Base-by-base conservation (phyloP, 2,113 vertebrate species). In the Trogon melanurus region DNA sequence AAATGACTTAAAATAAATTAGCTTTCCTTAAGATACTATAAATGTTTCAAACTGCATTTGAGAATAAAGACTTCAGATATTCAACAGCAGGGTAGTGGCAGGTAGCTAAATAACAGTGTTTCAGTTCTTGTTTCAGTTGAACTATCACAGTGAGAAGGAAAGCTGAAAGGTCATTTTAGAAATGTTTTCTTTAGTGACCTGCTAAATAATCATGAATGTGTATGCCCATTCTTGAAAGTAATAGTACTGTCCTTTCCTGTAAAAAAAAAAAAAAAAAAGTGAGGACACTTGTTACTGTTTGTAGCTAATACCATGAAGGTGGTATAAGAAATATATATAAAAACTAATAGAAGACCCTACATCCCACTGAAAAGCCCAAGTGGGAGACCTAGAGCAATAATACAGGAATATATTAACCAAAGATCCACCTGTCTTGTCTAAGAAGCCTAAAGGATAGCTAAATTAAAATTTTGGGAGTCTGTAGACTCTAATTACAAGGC, bases 341-440 rank as follows among this genome's bases (percentile, higher is more conserved):
- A 85, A 58, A 7, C 4, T 36, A 54, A 41, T 34, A 62, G 0
- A 0, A 12, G 18, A 29, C 78, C 6, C 25, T 53, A 9, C 5
- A 21, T 4, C 1, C 12, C 60, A 17, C 18, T 29, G 30, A 66
- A 84, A 87, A 81, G 18, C 10, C 25, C 7, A 62, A 53, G 18
- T n/a, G 10, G 5, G 30, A 69, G 13, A 72, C 4, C 3, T 60
- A 50, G 16, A 45, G 41, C 75, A 72, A 5, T 56, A 88, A 48
- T 30, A 18, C 5, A 34, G 12, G 16, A 88, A 41, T 57, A 23
- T 66, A 38, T 74, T 71, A 71, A 41, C 21, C 25, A 47, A 41
- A 88, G 16, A 57, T 34, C 13, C 6, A 66, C n/a, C 19, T 51
- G 13, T 67, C 6, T 81, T 67, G 22, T 10, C 51, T 74, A 73